Percentiles rank a stretch among this genome's conserved stretches.
phyloP scores from a whole-genome alignment of 2,888 invertebrate genomes.

The Leucozona laternaria region DNA sequence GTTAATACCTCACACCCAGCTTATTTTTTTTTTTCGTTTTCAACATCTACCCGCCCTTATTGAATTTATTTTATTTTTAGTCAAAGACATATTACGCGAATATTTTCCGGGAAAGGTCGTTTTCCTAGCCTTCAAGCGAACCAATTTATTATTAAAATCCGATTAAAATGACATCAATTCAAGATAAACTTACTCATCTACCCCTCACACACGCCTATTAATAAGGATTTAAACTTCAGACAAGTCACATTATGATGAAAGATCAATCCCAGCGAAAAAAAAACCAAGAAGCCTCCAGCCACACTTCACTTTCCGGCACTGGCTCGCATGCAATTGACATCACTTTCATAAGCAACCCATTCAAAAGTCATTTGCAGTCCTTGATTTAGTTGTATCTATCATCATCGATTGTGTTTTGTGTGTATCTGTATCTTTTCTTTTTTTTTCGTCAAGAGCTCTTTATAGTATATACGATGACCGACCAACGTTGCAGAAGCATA shows the following conservation, averaged over 20 bases:
- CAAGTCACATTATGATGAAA: slow-evolving; percentile 28
- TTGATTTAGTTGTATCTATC: slow-evolving; percentile 71
- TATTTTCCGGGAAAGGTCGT: not conserved
- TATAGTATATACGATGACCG: not conserved
- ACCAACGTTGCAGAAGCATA: slow-evolving; percentile 23
- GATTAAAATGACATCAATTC: slow-evolving; percentile 63
- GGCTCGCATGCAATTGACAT: slow-evolving; percentile 68
- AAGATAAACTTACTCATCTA: slow-evolving; percentile 2
- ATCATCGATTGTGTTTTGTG: slow-evolving; percentile 54
- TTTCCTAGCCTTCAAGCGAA: slow-evolving; percentile 24
- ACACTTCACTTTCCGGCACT: slow-evolving; percentile 17
- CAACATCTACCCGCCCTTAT: too few relatives aligned
- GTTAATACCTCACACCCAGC: too few relatives aligned
- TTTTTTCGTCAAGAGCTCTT: slow-evolving; percentile 28
- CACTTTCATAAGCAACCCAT: slow-evolving; percentile 46
- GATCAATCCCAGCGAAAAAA: slow-evolving; percentile 1
- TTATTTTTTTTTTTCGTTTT: too few relatives aligned
- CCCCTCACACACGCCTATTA: slow-evolving; percentile 43
- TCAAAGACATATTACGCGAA: slow-evolving; percentile 9
- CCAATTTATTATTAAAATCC: slow-evolving; percentile 63
- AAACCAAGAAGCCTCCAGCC: slow-evolving; percentile 3
- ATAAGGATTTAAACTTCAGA: slow-evolving; percentile 57
- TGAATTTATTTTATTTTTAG: not conserved
- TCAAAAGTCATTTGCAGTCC: slow-evolving; percentile 56
- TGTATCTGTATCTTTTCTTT: slow-evolving; percentile 33